phyloP scores from a whole-genome alignment of 2,888 invertebrate genomes.

The Sinodicranocentrus sp. region DNA sequence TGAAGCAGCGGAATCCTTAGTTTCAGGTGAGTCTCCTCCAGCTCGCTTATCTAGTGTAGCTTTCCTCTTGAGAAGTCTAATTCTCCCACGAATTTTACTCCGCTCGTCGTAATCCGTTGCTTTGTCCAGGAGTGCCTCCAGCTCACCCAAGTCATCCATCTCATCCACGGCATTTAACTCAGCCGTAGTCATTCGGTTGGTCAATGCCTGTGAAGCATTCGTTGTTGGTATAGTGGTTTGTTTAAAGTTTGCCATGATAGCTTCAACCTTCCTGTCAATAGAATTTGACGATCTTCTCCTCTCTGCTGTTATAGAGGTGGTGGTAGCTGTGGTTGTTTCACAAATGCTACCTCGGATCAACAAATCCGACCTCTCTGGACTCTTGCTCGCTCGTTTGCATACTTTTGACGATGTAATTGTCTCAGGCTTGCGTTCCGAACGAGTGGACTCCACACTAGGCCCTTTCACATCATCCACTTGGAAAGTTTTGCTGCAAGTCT shows the following conservation, averaged over 20 bases:
- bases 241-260: conserved; percentile 43
- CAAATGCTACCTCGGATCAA: not conserved
- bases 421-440: not conserved
- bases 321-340: conserved; percentile 2
- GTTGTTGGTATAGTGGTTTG: conserved; percentile 14
- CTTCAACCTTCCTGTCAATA: conserved; percentile 54
- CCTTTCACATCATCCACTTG: conserved; percentile 9
- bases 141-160: conserved; percentile 69
- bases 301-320: conserved; percentile 20
- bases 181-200: conserved; percentile 59
- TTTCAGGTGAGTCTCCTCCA: conserved; percentile 53
- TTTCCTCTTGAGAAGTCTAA: conserved; percentile 85
- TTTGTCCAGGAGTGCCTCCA: conserved; percentile 84
- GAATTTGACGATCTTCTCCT: conserved; percentile 49
- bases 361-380: conserved; percentile 39
- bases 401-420: not conserved
- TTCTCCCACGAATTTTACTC: conserved; percentile 87
- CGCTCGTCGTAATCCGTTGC: conserved; percentile 88
- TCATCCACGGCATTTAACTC: conserved; percentile 70
- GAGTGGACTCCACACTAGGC: not conserved
- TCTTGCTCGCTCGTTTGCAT: conserved; percentile 41
- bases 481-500: conserved; percentile 1
- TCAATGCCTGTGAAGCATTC: not conserved
- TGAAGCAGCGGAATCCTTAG: conserved; percentile 11
- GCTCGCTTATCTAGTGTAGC: conserved; percentile 75